These are phyloP conservation scores for Typhlichthys eigenmanni DNA, from an alignment of 2,797 vertebrate genomes.

Conservation along the genomic window DNA sequence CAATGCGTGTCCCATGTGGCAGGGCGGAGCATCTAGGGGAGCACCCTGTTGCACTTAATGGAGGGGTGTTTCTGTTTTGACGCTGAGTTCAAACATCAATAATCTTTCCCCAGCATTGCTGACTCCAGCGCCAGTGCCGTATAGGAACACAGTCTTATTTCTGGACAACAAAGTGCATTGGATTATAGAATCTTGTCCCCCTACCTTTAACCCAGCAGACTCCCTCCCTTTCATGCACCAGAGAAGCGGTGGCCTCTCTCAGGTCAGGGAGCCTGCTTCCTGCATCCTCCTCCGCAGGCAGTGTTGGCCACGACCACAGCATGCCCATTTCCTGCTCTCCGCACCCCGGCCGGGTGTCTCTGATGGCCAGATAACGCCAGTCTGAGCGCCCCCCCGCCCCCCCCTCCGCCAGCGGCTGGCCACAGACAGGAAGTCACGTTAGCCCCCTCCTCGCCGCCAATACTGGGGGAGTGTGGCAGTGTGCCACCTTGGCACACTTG, in stretches of 20 bases:
- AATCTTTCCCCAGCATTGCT: too few species aligned
- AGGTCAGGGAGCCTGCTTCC: conserved; percentile 44
- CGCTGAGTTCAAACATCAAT: too few species aligned
- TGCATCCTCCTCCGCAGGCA: conserved; percentile 56
- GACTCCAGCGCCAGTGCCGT: background rate
- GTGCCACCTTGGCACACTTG: conserved; percentile 35
- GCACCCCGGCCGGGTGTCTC: conserved; percentile 45
- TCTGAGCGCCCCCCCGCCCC: conserved; percentile 22
- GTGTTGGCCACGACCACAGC: conserved; percentile 54
- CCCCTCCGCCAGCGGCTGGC: conserved; percentile 6
- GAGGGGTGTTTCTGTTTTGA: too few species aligned
- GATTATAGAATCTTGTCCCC: too few species aligned
- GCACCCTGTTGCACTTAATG: too few species aligned
- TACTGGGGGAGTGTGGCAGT: conserved; percentile 42
- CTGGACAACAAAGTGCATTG: too few species aligned
- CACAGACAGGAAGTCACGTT: conserved; percentile 62
- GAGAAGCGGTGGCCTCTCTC: conserved; percentile 36
- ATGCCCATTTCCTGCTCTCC: conserved; percentile 60
- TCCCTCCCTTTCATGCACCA: conserved; percentile 23
- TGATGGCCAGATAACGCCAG: conserved; percentile 63
- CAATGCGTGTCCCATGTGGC: too few species aligned
- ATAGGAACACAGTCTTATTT: background rate
- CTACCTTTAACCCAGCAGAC: background rate
- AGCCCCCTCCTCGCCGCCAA: conserved; percentile 35
- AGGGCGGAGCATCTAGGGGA: too few species aligned